Evolutionary conservation across 2,888 invertebrate species (phyloP), one percentile per base, ranked within the genome.

Genomic region (Steromphala cineraria): DNA sequence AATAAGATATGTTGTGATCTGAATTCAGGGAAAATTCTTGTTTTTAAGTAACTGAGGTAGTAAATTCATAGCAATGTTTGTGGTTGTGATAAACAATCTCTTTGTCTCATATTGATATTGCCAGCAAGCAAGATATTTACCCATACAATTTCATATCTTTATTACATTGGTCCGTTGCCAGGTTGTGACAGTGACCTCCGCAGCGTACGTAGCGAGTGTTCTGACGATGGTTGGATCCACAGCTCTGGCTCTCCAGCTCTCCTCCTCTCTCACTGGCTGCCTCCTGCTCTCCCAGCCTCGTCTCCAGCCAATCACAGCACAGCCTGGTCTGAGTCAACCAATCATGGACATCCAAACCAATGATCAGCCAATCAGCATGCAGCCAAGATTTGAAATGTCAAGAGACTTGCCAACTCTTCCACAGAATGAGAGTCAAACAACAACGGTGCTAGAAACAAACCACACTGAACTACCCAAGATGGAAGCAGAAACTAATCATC

Each of bases 141-240:
- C 4, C 7, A 36, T 46, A 46, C 46, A 46, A 46, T 46, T 46
- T 46, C 13, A 46, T 13, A 46, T 46, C 8, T 8, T 13, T 10
- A 8, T 46, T 36, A 36, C 67, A 40, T 24, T 55, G 52, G 13
- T 80, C 67, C 75, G 56, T 53, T 89, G 91, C 3, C 89, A 94
- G 94, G 93, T 96, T 78, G 94, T 95, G 46, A 93, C 95, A 1
- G 95, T 95, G 53, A 94, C 95, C 85, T 93, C 95, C 40, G 94
- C 95, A 40, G 95, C 95, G 19, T 96, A 96, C 89, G 93, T 95
- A 8, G 95, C 95, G 5, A 94, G 95, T 67, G 89, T 96, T 62
- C 90, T 95, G 53, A 95, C 95, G 3, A 92, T 96, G 67, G 88
- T 95, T 71, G 95, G 95, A 46, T 95, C 96, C 8, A 93, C 94